Base-by-base conservation (phyloP, 2,888 invertebrate genomes). In the Drosophila helvetica region DNA sequence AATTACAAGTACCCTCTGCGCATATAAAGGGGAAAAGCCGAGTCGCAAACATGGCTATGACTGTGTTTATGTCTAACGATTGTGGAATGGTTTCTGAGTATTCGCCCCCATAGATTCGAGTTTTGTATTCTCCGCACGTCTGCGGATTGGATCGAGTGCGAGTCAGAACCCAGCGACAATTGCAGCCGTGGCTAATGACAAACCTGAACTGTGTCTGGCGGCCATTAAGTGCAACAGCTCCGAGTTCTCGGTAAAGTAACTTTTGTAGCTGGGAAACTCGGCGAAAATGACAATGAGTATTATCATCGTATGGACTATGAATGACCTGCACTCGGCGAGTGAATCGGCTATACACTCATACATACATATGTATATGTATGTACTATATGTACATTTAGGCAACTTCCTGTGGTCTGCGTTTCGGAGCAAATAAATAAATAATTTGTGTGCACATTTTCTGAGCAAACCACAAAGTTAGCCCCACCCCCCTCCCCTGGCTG, bases 71-170 rank as follows among this genome's bases (percentile, higher is more conserved):
- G 55, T 12, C 6, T 55, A n/a, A n/a, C n/a, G n/a, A 43, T 55
- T 30, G 9, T 38, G 38, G 38, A 15, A 38, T 15, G 46, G 46
- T 46, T n/a, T 30, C 30, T 30, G n/a, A 30, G n/a, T n/a, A 52
- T 42, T 38, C 18, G 42, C 27, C 33, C 57, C 9, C 64, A 55
- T 45, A 15, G 18, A 19, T 70, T 52, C 30, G 9, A 38, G 46
- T 67, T 60, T 66, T 46, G 48, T 50, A 67, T 48, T 58, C 33
- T 54, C 53, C 53, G 17, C 69, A 69, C 58, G 68, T 50, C 30
- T 22, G 19, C 22, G 8, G 25, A n/a, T 7, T 6, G 7, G n/a
- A 38, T 7, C 12, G 38, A 42, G 47, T 59, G 50, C 25, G 42
- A 22, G 66, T 18, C 25, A 66, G 66, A 65, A 54, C 42, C 25